Conservation (phyloP, 2,797 vertebrate species). For the Sebastes nivosus region DNA sequence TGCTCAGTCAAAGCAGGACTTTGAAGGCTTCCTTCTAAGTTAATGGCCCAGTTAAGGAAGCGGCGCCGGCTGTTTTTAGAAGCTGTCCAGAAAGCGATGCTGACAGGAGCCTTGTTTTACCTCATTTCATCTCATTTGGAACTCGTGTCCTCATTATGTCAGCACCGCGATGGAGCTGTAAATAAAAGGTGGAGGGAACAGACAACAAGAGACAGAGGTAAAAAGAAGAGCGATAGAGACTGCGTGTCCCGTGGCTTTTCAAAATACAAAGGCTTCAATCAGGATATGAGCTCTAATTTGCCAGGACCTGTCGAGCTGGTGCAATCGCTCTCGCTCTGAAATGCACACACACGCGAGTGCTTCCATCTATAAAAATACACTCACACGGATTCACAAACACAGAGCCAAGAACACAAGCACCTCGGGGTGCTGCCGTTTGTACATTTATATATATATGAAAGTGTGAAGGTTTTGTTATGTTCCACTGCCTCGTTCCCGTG, state of each 20-base stretch:
- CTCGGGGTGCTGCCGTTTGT: slow-evolving; percentile 44
- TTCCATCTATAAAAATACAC: slow-evolving; percentile 44
- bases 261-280: slow-evolving; percentile 67
- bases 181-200: slow-evolving; percentile 63
- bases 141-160: slow-evolving; percentile 78
- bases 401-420: slow-evolving; percentile 55
- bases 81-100: slow-evolving; percentile 60
- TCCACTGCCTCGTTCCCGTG: slow-evolving; percentile 46
- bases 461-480: slow-evolving; percentile 57
- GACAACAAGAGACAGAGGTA: slow-evolving; percentile 49
- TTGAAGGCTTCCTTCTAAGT: slow-evolving; percentile 62
- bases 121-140: slow-evolving; percentile 73
- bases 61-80: slow-evolving; percentile 55
- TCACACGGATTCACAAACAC: slow-evolving; percentile 30
- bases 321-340: slow-evolving; percentile 37
- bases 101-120: slow-evolving; percentile 69
- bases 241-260: slow-evolving; percentile 48
- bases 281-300: slow-evolving; percentile 66
- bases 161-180: slow-evolving; percentile 64
- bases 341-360: slow-evolving; percentile 2
- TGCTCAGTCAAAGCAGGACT: slow-evolving; percentile 58
- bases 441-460: slow-evolving; percentile 22
- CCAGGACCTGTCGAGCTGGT: slow-evolving; percentile 63
- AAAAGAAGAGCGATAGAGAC: slow-evolving; percentile 41
- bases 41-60: slow-evolving; percentile 73